Conservation (phyloP, 1,140 invertebrate genomes). For the Portunus trituberculatus region DNA sequence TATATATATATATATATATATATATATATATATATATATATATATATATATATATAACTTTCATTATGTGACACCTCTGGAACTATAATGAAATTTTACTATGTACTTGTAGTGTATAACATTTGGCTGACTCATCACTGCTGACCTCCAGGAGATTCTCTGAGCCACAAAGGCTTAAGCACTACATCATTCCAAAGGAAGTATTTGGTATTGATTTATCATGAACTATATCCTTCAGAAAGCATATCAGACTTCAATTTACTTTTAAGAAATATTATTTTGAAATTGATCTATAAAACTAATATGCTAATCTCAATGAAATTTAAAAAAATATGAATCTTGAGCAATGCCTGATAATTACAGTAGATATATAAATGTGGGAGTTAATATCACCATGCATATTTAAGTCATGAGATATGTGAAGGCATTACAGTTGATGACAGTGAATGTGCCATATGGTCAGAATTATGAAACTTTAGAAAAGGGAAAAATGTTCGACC, state of each 20-base stretch:
- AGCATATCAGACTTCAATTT: conserved; percentile 58
- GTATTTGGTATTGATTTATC: not conserved
- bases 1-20: not conserved
- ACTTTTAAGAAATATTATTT: conserved; percentile 32
- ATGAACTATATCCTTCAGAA: conserved; percentile 34
- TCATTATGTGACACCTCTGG: not conserved
- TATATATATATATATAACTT: not conserved
- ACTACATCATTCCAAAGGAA: conserved; percentile 31
- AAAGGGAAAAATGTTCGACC: conserved; percentile 56
- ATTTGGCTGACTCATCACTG: not conserved
- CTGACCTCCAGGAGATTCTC: conserved; percentile 59
- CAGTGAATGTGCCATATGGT: conserved; percentile 66
- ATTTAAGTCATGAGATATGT: conserved; percentile 31
- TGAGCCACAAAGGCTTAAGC: conserved; percentile 26
- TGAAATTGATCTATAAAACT: conserved; percentile 9
- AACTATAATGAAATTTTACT: not conserved
- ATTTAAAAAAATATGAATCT: conserved; percentile 29
- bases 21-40: not conserved
- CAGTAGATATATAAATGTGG: conserved; percentile 28
- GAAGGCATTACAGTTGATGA: conserved; percentile 29
- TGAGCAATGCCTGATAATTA: conserved; percentile 23
- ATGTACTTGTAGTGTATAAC: not conserved
- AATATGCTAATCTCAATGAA: conserved; percentile 38
- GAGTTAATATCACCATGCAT: conserved; percentile 66
- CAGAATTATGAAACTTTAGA: conserved; percentile 59